Base-by-base conservation (phyloP, 2,113 vertebrate species). In the Entomyzon cyanotis region DNA sequence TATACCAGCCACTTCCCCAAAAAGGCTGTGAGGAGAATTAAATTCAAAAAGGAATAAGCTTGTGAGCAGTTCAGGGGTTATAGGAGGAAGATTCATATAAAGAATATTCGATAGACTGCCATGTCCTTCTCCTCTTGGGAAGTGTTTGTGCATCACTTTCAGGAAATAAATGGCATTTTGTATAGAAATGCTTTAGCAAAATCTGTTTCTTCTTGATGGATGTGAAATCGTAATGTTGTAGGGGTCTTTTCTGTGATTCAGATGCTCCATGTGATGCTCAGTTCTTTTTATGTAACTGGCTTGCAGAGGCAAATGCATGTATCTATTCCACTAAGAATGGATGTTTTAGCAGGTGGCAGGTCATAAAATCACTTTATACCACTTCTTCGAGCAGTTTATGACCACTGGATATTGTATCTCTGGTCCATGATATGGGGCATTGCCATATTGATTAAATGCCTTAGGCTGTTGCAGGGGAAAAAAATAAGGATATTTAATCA, bases 371-470 rank as follows among this genome's bases (percentile, higher is more conserved):
- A 46, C 86, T 92, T 96, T 83, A 84, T 18, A 41, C 84, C 59
- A 52, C 63, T 95, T 94, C 92, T 93, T 87, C 6, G 5, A 93
- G 46, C 33, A 87, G 70, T 96, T 97, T 94, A 94, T 94, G 91
- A 89, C 89, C 63, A 67, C 74, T 93, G 75, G 74, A 86, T 88
- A 90, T 78, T 79, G 74, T 94, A 63, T 71, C 90, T 90, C 85
- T 94, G 89, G 87, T 80, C 87, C 65, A 44, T 80, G 87, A 88
- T 91, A 64, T 80, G 92, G 90, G 93, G 89, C 89, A 95, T 88
- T 95, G 76, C 96, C 60, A 42, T 96, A 97, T 97, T 95, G 96
- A 97, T 96, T 96, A 96, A 95, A 94, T 94, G 94, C 84, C 90
- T 74, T 65, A 50, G 24, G 77, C 93, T 87, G 90, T 96, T 97